Evolutionary conservation across 2,797 vertebrate genomes (phyloP).

Genomic region (Gymnopithys bicolor): DNA sequence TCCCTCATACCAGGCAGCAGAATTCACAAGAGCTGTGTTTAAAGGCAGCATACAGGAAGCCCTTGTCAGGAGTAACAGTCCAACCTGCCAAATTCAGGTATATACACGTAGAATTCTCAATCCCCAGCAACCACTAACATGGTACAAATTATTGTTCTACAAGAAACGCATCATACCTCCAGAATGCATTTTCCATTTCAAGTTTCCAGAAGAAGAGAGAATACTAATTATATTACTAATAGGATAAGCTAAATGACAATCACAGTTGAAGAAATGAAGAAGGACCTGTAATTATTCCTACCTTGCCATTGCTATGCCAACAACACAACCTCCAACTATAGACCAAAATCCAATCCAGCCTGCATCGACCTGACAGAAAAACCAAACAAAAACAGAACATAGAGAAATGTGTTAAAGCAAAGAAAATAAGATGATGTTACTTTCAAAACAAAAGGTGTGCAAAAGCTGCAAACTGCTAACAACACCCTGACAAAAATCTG

Average conservation of each 20-base stretch:
- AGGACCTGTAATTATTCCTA: conserved; percentile 67
- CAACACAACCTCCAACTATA: conserved; percentile 91
- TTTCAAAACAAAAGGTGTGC: background rate
- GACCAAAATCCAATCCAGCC: conserved; percentile 99
- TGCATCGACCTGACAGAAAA: conserved; percentile 87
- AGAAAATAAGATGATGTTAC: conserved; percentile 1
- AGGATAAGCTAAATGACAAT: conserved; percentile 4
- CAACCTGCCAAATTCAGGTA: background rate
- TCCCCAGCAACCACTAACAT: background rate
- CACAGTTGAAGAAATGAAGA: background rate
- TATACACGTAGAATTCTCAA: background rate
- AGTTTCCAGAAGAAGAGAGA: background rate
- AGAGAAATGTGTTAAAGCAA: background rate
- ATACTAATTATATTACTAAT: background rate
- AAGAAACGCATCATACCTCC: background rate
- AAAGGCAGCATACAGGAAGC: background rate
- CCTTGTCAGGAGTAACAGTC: background rate
- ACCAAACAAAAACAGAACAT: background rate
- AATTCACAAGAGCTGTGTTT: background rate
- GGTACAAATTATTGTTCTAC: background rate
- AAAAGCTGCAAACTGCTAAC: background rate
- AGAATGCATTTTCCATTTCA: background rate
- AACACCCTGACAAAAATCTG: background rate
- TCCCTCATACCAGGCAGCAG: background rate
- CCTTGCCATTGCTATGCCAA: conserved; percentile 96